Conservation (phyloP, 1,140 invertebrate species). For the Lysiphlebus fabarum region DNA sequence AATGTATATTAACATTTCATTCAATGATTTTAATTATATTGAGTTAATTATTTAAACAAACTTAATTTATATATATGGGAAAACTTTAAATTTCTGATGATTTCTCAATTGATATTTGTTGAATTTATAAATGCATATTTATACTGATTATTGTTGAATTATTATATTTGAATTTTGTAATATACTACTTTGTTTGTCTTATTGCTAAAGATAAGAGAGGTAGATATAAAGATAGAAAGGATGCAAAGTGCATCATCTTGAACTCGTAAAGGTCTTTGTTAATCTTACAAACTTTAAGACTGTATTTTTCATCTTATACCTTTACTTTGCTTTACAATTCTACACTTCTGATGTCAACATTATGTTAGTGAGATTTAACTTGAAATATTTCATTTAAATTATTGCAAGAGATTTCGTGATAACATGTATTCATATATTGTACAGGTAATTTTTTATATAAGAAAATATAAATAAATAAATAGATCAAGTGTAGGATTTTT, state of each 20-base stretch:
- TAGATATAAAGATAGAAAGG: too few species aligned
- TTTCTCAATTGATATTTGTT: not conserved
- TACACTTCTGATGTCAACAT: not conserved
- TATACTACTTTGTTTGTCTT: not conserved
- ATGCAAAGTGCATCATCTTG: not conserved
- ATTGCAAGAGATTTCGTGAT: too few species aligned
- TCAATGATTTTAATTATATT: too few species aligned
- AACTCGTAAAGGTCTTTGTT: slow-evolving; percentile 7
- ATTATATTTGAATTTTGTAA: slow-evolving; percentile 9
- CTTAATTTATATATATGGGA: too few species aligned
- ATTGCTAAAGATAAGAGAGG: not conserved
- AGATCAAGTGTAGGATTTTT: not conserved
- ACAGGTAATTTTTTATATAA: too few species aligned
- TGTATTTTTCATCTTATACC: not conserved
- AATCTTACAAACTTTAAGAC: not conserved
- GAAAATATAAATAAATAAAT: not conserved
- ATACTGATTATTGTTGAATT: not conserved
- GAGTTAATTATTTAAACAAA: too few species aligned
- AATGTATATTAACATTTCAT: too few species aligned
- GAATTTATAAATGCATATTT: not conserved
- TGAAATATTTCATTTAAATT: too few species aligned
- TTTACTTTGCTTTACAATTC: not conserved
- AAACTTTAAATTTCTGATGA: too few species aligned
- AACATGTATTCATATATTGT: too few species aligned
- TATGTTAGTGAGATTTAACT: too few species aligned